Percentiles rank a stretch among this genome's conserved stretches.
Conservation (phyloP, 2,797 vertebrate species). For the Tarsius wallacei region DNA sequence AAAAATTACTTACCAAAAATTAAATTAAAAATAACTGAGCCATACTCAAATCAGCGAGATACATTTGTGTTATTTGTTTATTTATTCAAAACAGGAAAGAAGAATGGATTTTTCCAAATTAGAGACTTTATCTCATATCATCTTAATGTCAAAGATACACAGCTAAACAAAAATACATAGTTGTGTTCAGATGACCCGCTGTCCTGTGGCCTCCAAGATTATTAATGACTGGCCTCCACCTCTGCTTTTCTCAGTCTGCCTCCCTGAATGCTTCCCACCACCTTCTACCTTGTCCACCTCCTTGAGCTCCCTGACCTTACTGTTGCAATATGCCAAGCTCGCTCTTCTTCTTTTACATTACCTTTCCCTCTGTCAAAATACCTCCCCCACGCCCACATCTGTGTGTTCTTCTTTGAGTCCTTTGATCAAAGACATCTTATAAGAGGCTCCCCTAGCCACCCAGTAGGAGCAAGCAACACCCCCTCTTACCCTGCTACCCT, state of each 20-base stretch:
- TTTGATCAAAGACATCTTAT: neutral
- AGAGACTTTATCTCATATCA: slow-evolving; percentile 76
- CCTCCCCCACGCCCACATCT: neutral
- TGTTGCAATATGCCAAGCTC: neutral
- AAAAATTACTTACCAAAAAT: slow-evolving; percentile 89
- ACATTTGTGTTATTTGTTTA: slow-evolving; percentile 65
- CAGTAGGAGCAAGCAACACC: neutral
- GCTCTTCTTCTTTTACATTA: neutral
- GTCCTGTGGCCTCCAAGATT: neutral
- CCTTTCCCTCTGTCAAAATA: neutral
- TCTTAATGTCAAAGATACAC: slow-evolving; percentile 56
- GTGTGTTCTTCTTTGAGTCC: neutral
- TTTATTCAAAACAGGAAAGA: slow-evolving; percentile 70
- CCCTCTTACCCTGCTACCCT: neutral
- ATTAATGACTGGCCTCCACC: neutral
- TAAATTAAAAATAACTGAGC: slow-evolving; percentile 85
- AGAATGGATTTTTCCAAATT: slow-evolving; percentile 74
- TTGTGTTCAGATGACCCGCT: slow-evolving; percentile 18
- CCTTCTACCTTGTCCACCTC: neutral
- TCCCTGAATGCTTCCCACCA: neutral
- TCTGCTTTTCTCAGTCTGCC: neutral
- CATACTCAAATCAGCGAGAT: slow-evolving; percentile 76
- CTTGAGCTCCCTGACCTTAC: neutral
- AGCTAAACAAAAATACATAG: slow-evolving; percentile 42
- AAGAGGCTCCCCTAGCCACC: neutral